phyloP scores from a whole-genome alignment of 2,797 vertebrate genomes.

The Melanotaenia boesemani region DNA sequence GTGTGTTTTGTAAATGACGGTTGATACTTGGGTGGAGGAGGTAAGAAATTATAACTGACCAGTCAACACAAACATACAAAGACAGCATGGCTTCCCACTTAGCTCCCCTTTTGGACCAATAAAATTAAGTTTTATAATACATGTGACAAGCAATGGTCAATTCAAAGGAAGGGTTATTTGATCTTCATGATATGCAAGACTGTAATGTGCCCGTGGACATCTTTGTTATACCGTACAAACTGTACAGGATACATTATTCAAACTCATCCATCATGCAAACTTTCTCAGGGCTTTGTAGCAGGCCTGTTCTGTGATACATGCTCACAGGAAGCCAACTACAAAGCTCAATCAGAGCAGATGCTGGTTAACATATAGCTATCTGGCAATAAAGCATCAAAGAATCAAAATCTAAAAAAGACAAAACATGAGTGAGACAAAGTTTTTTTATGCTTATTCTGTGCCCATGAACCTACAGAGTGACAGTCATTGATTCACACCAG shows the following conservation, averaged over 20 bases:
- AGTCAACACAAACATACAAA: conserved; percentile 65
- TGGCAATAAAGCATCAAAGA: conserved; percentile 53
- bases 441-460: conserved; percentile 36
- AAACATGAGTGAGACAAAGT: conserved; percentile 56
- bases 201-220: conserved; percentile 76
- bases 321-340: conserved; percentile 62
- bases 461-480: conserved; percentile 42
- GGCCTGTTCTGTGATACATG: conserved; percentile 29
- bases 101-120: conserved; percentile 48
- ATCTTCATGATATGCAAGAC: conserved; percentile 65
- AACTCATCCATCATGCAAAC: conserved; percentile 72
- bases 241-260: conserved; percentile 26
- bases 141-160: conserved; percentile 70
- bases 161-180: conserved; percentile 67
- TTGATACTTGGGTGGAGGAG: conserved; percentile 70
- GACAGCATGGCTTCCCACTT: conserved; percentile 59
- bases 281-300: conserved; percentile 64
- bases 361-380: conserved; percentile 54
- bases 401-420: conserved; percentile 53
- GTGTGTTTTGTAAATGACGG: conserved; percentile 76
- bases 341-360: conserved; percentile 64
- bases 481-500: conserved; percentile 63
- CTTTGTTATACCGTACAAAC: conserved; percentile 50
- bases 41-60: conserved; percentile 67
- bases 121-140: conserved; percentile 70